Base-by-base conservation (phyloP, 2,888 invertebrate species). In the Heliconius charithonia region DNA sequence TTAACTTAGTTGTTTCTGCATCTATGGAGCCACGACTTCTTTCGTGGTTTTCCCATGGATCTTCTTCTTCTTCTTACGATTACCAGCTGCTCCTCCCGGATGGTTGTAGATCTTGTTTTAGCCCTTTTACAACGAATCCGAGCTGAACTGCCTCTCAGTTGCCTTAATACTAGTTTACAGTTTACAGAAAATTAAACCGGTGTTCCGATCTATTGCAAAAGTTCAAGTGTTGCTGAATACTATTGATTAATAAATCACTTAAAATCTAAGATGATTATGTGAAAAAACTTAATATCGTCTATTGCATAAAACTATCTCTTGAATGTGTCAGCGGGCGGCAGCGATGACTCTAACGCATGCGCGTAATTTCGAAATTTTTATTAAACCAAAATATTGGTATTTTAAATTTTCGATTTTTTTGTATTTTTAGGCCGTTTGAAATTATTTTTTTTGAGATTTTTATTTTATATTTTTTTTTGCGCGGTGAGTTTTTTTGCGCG, bases 171-270 rank as follows among this genome's bases (percentile, higher is more conserved):
- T 94, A 94, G 89, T 87, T 91, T 92, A 92, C 88, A 92, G 92
- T 90, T 89, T 89, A 89, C 90, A 87, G 84, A 92, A 93, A 59
- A 92, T 91, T 79, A 94, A 94, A 93, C 91, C 91, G 91, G 93
- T 92, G 86, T 84, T 83, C 81, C 84, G 87, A 87, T 90, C 86
- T 92, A 87, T 89, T 87, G 86, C 84, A 78, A 89, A 85, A 92
- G 92, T 94, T 93, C 94, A 94, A 94, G 95, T 94, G 95, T 94
- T 94, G 95, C 95, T 91, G 94, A 94, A 92, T 94, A 92, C 89
- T 93, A 91, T 90, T 89, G 89, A 90, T 91, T 91, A 85, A 90
- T 90, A 89, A 82, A 86, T 91, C 93, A 94, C 94, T 95, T 95
- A 95, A 89, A 87, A 90, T 90, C 94, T 94, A 94, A 79, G 81